Evolutionary conservation across 2,888 invertebrate species (phyloP), one percentile per base, ranked within the genome.

Genomic region (Chorisops tibialis): DNA sequence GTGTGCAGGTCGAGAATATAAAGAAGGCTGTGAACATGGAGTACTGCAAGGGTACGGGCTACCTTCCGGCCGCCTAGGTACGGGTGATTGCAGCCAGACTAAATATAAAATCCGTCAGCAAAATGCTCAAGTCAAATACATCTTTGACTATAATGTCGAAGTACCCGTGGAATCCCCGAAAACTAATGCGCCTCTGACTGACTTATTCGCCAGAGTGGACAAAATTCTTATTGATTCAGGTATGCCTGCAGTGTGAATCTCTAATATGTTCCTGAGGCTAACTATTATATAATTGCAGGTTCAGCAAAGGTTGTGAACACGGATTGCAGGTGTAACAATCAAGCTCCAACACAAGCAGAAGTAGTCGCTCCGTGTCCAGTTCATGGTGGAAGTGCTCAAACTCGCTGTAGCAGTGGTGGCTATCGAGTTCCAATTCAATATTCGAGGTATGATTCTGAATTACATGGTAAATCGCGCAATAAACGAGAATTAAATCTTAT

Each of bases 71-170:
- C 22, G 52, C 14, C 22, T 39, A 12, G 35, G 50, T n/a, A 11
- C 24, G 4, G n/a, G 7, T 12, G 41, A 24, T 22, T 54, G 52
- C 14, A 39, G 41, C 21, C 14, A 18, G 18, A 39, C 52, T 3
- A 39, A 39, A 16, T 54, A 18, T 41, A 19, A 41, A 22, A 41
- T 54, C 7, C 9, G 52, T 5, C 19, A 11, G 12, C 35, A 14
- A 22, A 38, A 54, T n/a, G 11, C 14, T 14, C 39, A 38, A 22
- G 41, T 54, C 12, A 54, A 54, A 41, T 54, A 54, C 21, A 41
- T 54, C 12, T 54, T 41, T n/a, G 52, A 54, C 19, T 54, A 54
- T 14, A 41, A 54, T 4, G 22, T 54, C 39, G 52, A 54, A 19
- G 41, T 54, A 22, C 52, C 52, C 1, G 38, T 39, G 5, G 39